Evolutionary conservation across 1,140 invertebrate genomes (phyloP), one percentile per base, ranked within the genome.

Genomic region (Matsumurasca onukii): DNA sequence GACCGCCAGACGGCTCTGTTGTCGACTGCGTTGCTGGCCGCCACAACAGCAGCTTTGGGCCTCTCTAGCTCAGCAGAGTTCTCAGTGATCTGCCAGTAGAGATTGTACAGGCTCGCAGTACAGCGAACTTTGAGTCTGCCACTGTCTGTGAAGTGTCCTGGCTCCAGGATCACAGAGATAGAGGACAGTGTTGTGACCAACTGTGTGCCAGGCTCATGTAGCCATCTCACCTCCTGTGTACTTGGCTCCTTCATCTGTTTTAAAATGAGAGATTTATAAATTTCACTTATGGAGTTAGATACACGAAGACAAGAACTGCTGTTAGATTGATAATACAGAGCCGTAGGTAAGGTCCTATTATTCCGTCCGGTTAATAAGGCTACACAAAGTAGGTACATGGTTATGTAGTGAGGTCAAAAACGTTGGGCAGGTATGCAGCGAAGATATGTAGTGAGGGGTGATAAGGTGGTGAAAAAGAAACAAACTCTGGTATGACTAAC

Each of bases 1-100:
- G 15, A 31, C 22, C 62, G 17, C 62, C 62, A 67, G 51, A 55
- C 27, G n/a, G 51, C 48, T 0, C 66, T 3, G 13, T 51, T 22
- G 51, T 67, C 66, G 20, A 67, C 55, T 20, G 51, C 51, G 34
- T 67, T 67, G 51, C 48, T 55, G n/a, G 71, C 69, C 1, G 72
- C 70, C 34, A 70, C 70, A 9, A 72, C 39, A n/a, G 71, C 68
- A 17, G 65, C 72, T 65, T 68, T 71, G 9, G 72, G 68, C 25
- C 70, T 55, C 13, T 75, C 73, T 59, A 75, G 70, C 52, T 73
- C 74, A 5, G 71, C 66, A 45, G 72, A 71, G 51, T 69, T 75
- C 64, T 75, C 73, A 3, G 73, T 72, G 39, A 71, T 75, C 57
- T 72, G 64, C 72, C 74, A 75, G 70, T 77, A 76, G 12, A 77